Evolutionary conservation across 1,140 invertebrate genomes (phyloP).

Genomic region (Stegodyphus mimosarum): DNA sequence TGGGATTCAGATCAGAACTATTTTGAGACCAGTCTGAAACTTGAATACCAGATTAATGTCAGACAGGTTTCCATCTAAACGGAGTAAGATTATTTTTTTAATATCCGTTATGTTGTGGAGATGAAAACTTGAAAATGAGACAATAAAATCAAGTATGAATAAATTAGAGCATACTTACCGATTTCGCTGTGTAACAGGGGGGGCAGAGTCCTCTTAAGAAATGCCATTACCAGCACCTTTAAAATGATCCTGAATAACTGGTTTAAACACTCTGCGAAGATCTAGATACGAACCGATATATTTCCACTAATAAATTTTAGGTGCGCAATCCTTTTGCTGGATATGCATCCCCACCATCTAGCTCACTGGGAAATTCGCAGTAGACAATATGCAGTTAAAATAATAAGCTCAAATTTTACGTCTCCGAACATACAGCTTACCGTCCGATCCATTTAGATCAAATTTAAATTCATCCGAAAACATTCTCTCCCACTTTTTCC

Average conservation of each 20-base stretch:
- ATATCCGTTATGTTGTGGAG: constrained; percentile 9
- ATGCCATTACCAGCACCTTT: constrained; percentile 1
- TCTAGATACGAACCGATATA: not conserved
- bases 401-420: not conserved
- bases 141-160: constrained; percentile 9
- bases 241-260: not conserved
- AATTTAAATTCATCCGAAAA: constrained; percentile 13
- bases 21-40: not conserved
- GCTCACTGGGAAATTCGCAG: not conserved
- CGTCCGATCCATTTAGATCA: not conserved
- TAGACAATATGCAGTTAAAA: not conserved
- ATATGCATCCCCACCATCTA: constrained; percentile 12
- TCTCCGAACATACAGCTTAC: not conserved
- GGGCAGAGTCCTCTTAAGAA: constrained; percentile 9
- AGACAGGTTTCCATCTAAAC: not conserved
- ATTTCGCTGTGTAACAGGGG: constrained; percentile 11
- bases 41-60: not conserved
- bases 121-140: constrained; percentile 10
- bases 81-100: not conserved
- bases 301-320: not conserved
- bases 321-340: not conserved
- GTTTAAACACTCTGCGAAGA: not conserved
- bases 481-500: not conserved
- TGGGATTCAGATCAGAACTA: constrained; percentile 13
- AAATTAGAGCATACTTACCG: not conserved